Conservation (phyloP, 2,113 vertebrate genomes). For the Xenopus borealis region DNA sequence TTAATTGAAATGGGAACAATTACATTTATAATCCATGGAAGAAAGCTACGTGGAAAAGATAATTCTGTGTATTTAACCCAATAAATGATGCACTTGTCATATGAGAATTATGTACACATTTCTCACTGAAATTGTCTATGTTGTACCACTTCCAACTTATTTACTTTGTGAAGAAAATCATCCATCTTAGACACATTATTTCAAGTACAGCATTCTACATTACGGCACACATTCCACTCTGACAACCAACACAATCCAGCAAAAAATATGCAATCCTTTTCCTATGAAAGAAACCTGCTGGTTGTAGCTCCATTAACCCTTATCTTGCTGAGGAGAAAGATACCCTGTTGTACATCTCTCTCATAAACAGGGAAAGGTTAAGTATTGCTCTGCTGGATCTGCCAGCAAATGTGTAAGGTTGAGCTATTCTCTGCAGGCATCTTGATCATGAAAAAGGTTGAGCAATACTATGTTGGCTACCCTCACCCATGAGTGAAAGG, state of each 20-base stretch:
- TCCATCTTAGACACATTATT: slow-evolving; percentile 2
- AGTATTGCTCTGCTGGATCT: slow-evolving; percentile 32
- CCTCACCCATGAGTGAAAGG: slow-evolving; percentile 3
- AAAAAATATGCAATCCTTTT: neutral
- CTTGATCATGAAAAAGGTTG: slow-evolving; percentile 16
- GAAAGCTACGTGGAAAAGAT: neutral
- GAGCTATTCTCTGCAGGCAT: slow-evolving; percentile 20
- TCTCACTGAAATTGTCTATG: slow-evolving; percentile 2
- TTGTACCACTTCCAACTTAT: slow-evolving; percentile 14
- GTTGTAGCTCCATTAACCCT: slow-evolving; percentile 19
- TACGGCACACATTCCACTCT: slow-evolving; percentile 23
- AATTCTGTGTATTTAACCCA: neutral
- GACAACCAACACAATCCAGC: slow-evolving; percentile 33
- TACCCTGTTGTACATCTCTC: neutral
- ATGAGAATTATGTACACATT: neutral
- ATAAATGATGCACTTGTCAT: neutral
- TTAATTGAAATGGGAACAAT: neutral
- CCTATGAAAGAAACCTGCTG: slow-evolving; percentile 18
- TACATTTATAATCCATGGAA: neutral
- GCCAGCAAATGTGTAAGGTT: slow-evolving; percentile 11
- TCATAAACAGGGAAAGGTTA: slow-evolving; percentile 18
- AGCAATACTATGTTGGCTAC: neutral
- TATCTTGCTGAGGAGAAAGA: slow-evolving; percentile 17
- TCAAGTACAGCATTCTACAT: slow-evolving; percentile 28
- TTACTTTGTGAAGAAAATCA: neutral